Evolutionary conservation across 2,113 vertebrate genomes (phyloP).

Genomic region (Heterotis niloticus): DNA sequence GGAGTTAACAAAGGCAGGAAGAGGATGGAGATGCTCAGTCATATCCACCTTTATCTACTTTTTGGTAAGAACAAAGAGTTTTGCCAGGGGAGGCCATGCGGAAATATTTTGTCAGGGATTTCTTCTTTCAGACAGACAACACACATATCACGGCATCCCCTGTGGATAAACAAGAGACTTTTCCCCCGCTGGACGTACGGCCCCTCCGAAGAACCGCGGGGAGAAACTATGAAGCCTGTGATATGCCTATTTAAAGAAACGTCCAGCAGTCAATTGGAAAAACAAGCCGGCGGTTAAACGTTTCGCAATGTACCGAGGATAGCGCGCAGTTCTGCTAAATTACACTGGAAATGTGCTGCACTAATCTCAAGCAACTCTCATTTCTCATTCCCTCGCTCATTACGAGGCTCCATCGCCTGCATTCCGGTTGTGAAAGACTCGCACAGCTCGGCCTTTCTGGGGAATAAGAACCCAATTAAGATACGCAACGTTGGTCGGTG

Average conservation of each 20-base stretch:
- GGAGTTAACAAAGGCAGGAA: neutral
- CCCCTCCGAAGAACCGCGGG: neutral
- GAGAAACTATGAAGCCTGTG: neutral
- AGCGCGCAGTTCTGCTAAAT: neutral
- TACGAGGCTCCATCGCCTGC: no score
- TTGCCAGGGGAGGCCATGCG: neutral
- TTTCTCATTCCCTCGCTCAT: no score
- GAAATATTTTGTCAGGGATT: neutral
- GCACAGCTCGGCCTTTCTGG: neutral
- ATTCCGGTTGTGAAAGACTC: no score
- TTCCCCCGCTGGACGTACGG: neutral
- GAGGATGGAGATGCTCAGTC: neutral
- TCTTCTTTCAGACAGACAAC: neutral
- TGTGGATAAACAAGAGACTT: neutral
- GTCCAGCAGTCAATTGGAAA: neutral
- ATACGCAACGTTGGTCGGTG: neutral
- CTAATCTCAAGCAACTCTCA: neutral
- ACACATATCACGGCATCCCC: neutral
- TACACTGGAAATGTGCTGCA: neutral
- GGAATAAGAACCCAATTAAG: slow-evolving; percentile 10
- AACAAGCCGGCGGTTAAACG: neutral
- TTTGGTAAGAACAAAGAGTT: neutral
- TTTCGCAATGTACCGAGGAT: neutral
- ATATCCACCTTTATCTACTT: neutral
- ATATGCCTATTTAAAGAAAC: slow-evolving; percentile 2